A percentile compares a stretch with the other conserved stretches of the same genome.
Conservation (phyloP, 37 sponge, comb jelly and placozoan genomes). For the Mnemiopsis leidyi region DNA sequence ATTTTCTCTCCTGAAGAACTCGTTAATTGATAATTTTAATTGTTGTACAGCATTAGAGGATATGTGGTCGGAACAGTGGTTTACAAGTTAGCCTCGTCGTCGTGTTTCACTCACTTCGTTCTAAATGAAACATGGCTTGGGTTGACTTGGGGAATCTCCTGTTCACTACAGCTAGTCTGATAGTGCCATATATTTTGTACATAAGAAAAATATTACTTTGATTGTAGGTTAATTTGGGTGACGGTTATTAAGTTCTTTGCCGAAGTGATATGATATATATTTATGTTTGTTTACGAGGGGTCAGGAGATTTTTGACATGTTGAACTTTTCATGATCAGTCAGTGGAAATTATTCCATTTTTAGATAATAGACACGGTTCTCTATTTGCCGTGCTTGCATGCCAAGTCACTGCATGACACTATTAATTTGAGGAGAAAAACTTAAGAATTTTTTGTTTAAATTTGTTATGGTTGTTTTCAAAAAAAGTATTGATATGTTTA, state of each 20-base stretch:
- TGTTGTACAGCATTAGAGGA: neutral
- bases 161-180: neutral
- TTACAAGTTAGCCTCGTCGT: neutral
- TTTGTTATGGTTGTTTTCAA: neutral
- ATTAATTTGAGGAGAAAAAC: neutral
- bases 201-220: neutral
- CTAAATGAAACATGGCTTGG: too few relatives aligned
- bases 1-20: too few relatives aligned
- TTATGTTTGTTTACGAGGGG: neutral
- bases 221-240: neutral
- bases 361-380: neutral
- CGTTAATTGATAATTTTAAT: neutral
- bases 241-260: neutral
- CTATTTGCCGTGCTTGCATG: too few relatives aligned
- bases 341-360: neutral
- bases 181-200: neutral
- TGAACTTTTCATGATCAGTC: neutral
- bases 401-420: neutral
- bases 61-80: neutral
- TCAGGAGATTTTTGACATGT: neutral
- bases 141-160: neutral
- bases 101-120: too few relatives aligned
- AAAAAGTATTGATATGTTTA: too few relatives aligned
- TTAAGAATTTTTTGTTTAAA: neutral
- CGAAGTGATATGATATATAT: neutral